Base-by-base conservation (phyloP, 2,113 vertebrate species). In the Cichladusa arquata region DNA sequence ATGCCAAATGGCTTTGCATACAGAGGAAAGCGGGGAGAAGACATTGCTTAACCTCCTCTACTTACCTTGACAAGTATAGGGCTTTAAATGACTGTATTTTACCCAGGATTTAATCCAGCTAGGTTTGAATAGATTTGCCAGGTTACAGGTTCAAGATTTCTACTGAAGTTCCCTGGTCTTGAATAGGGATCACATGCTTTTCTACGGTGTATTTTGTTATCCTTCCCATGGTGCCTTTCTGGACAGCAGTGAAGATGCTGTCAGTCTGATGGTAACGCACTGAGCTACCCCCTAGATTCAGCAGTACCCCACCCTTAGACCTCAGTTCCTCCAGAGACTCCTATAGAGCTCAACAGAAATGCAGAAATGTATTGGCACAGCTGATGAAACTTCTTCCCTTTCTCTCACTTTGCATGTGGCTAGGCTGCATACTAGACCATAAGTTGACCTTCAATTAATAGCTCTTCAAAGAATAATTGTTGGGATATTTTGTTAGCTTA, bases 41-140 rank as follows among this genome's bases (percentile, higher is more conserved):
- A 22, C 17, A 6, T 31, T 84, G 18, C 9, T 56, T 29, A 67
- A 19, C 25, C 9, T 79, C 40, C 7, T 81, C 22, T 36, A 29
- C 6, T 17, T 19, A 26, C 1, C 2, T 16, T 40, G 31, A 34
- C 33, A 38, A 53, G 6, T 12, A 29, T 0, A 81, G 23, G 34
- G 38, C 20, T 74, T 44, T 42, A 61, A 33, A 74, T 12, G 2
- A 13, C 58, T 50, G 29, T 47, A 29, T 40, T 80, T 82, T 34
- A 34, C 51, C 2, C 38, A 74, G 11, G 65, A 31, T 66, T 88
- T 31, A 82, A 88, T 82, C 28, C 33, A 86, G 5, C 6, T 56
- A 69, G 13, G 10, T 71, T 85, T 80, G 51, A 54, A 29, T n/a
- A 53, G 28, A 64, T 45, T n/a, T 28, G 5, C 54, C 24, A 54